A percentile compares a stretch with the other conserved stretches of the same genome.
Evolutionary conservation across 2,797 vertebrate genomes (phyloP).

Genomic region (Sarcoramphus papa): DNA sequence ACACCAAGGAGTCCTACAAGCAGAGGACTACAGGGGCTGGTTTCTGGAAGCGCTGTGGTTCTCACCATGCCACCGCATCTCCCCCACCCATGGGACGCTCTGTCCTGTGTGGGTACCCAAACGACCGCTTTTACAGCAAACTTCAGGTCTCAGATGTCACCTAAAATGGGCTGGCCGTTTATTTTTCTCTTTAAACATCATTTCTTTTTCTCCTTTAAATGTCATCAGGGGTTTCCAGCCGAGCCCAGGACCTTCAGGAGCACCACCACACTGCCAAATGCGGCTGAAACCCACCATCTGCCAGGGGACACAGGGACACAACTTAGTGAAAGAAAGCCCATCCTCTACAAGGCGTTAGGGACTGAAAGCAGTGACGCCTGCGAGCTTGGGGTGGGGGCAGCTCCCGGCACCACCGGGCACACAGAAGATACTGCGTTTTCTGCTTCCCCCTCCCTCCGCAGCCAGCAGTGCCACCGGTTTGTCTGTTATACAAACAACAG

Average conservation of each 20-base stretch:
- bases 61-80: not conserved
- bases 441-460: not conserved
- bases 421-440: not conserved
- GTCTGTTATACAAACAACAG: not conserved
- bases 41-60: no score
- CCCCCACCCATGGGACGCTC: not conserved
- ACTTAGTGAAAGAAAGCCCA: not conserved
- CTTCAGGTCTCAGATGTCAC: not conserved
- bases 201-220: not conserved
- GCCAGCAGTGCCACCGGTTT: not conserved
- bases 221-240: not conserved
- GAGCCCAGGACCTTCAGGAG: not conserved
- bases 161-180: rapidly evolving
- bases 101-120: not conserved
- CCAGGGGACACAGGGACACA: not conserved
- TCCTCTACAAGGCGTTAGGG: rapidly evolving
- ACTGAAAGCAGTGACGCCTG: not conserved
- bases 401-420: not conserved
- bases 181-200: not conserved
- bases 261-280: rapidly evolving
- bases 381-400: not conserved
- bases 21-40: not conserved
- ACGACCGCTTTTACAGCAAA: rapidly evolving
- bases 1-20: not conserved
- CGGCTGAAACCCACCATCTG: not conserved